phyloP scores from a whole-genome alignment of 92 coral and sea anemone genomes.

The Palythoa caribaeorum region DNA sequence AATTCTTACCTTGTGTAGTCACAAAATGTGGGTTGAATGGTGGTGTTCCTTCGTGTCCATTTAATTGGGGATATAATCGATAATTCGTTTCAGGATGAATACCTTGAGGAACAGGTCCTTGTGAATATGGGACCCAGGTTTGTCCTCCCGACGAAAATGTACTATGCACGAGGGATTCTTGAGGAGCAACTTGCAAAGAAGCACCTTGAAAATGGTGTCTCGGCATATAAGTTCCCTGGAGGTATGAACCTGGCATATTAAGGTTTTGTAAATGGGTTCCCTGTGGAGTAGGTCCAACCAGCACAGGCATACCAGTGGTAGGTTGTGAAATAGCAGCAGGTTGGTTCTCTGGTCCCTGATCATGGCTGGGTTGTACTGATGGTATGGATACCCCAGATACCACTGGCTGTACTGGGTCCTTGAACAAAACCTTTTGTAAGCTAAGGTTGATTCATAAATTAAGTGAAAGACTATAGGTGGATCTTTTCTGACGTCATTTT shows the following conservation, averaged over 20 bases:
- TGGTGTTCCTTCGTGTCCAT: constrained; percentile 30
- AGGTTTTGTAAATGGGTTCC: background rate
- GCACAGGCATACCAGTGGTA: background rate
- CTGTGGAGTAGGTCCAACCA: background rate
- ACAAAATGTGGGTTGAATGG: constrained; percentile 35
- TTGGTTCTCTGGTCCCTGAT: background rate
- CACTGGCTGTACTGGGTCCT: background rate
- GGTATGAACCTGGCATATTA: background rate
- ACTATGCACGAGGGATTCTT: background rate
- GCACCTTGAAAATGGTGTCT: background rate
- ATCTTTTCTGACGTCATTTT: too few relatives aligned
- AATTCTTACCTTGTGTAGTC: constrained; percentile 9
- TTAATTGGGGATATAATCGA: constrained; percentile 18
- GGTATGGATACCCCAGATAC: constrained; percentile 35
- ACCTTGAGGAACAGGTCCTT: background rate
- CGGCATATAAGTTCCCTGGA: background rate
- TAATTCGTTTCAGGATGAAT: background rate
- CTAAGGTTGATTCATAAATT: background rate
- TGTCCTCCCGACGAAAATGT: background rate
- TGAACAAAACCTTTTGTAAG: background rate
- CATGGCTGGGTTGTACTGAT: constrained; percentile 8
- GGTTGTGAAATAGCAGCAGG: background rate
- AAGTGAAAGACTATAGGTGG: too few relatives aligned
- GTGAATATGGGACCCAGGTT: background rate
- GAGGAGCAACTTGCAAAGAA: background rate